A percentile compares a stretch with the other conserved stretches of the same genome.
These are phyloP conservation scores for Mongoloraphidia duomilia DNA, from an alignment of 2,888 invertebrate genomes.

Conservation along the genomic window DNA sequence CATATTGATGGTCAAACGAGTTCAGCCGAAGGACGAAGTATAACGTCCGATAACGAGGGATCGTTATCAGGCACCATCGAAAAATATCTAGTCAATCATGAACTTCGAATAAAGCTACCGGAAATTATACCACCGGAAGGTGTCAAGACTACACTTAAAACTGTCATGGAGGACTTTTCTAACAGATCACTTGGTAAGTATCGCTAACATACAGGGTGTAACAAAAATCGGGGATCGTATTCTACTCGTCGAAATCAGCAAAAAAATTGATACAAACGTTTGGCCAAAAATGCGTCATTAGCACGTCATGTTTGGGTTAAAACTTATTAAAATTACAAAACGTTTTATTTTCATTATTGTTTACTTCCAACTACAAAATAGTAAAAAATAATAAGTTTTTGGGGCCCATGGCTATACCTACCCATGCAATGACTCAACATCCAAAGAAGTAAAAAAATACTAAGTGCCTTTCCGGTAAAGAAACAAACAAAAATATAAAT, in stretches of 20 bases:
- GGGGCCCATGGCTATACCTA: too few species aligned
- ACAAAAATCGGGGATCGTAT: not conserved
- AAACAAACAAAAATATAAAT: too few species aligned
- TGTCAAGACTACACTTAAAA: constrained; percentile 34
- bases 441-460: too few species aligned
- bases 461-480: too few species aligned
- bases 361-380: too few species aligned
- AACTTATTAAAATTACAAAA: too few species aligned
- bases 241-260: not conserved
- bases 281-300: not conserved
- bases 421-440: too few species aligned
- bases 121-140: constrained; percentile 53
- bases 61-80: constrained; percentile 42
- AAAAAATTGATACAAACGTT: not conserved
- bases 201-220: not conserved
- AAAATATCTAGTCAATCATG: constrained; percentile 55
- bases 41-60: constrained; percentile 29
- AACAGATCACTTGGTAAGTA: constrained; percentile 36
- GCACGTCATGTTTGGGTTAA: not conserved
- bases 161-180: constrained; percentile 34
- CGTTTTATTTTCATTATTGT: too few species aligned
- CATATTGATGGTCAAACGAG: constrained; percentile 31
- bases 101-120: constrained; percentile 54
- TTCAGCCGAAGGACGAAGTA: constrained; percentile 25
- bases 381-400: too few species aligned